These are phyloP conservation scores for Argyresthia goedartella DNA, from an alignment of 2,888 invertebrate species.

Conservation along the genomic window DNA sequence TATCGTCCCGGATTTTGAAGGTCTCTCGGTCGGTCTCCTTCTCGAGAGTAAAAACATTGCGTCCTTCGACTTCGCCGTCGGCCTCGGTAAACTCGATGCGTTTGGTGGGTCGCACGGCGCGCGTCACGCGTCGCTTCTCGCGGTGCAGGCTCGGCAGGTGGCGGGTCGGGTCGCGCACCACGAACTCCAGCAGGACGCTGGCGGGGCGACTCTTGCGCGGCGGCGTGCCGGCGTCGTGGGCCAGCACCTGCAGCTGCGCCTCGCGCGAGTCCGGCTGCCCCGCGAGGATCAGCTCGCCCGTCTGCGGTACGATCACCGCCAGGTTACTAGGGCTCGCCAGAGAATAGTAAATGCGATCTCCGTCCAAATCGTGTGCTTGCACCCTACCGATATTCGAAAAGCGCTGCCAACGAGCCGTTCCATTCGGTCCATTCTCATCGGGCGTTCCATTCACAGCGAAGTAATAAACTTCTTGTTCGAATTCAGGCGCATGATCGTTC, in stretches of 20 bases:
- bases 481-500: constrained; percentile 93
- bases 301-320: constrained; percentile 92
- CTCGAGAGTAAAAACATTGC: constrained; percentile 89
- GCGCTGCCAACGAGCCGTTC: constrained; percentile 77
- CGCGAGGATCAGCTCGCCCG: constrained; percentile 88
- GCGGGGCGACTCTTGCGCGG: constrained; percentile 80
- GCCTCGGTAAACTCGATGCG: constrained; percentile 92
- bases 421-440: constrained; percentile 71
- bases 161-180: constrained; percentile 64
- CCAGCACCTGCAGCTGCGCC: constrained; percentile 80
- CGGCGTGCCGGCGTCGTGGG: constrained; percentile 85
- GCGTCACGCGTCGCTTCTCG: constrained; percentile 83
- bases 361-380: constrained; percentile 89
- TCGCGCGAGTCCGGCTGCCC: constrained; percentile 81
- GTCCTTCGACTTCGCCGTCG: constrained; percentile 89
- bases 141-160: constrained; percentile 76
- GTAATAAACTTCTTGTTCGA: constrained; percentile 82
- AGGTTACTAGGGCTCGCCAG: constrained; percentile 84
- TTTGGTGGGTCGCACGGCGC: constrained; percentile 95
- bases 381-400: constrained; percentile 89
- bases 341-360: constrained; percentile 91
- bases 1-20: constrained; percentile 93
- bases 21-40: constrained; percentile 94
- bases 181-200: constrained; percentile 82
- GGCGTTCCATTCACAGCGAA: constrained; percentile 79